phyloP scores from a whole-genome alignment of 2,888 invertebrate species.

The Encarsia formosa region DNA sequence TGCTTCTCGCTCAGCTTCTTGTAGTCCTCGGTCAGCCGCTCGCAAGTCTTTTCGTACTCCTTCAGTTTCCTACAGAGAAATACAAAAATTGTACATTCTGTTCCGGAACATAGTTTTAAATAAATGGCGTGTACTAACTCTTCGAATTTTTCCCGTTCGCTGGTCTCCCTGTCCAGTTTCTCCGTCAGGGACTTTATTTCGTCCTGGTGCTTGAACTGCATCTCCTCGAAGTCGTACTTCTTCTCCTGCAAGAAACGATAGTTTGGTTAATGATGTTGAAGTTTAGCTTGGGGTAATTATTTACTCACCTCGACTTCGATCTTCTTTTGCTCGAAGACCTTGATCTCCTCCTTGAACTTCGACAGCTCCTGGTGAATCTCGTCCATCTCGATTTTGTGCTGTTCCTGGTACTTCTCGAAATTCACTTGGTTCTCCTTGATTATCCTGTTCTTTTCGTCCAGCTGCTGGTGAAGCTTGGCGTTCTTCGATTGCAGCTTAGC shows the following conservation, averaged over 20 bases:
- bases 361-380: constrained; percentile 16
- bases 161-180: constrained; percentile 31
- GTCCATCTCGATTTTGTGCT: constrained; percentile 30
- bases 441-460: constrained; percentile 22
- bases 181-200: constrained; percentile 26
- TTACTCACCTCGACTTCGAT: constrained; percentile 10
- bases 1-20: constrained; percentile 57
- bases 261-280: neutral
- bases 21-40: constrained; percentile 53
- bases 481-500: constrained; percentile 37
- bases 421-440: constrained; percentile 13
- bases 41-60: constrained; percentile 37
- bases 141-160: constrained; percentile 31
- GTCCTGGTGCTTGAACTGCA: constrained; percentile 26
- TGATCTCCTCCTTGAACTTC: constrained; percentile 11
- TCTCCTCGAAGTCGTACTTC: constrained; percentile 27
- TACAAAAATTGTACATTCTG: neutral
- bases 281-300: neutral
- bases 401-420: constrained; percentile 27
- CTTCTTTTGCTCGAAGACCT: constrained; percentile 9
- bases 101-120: too few species aligned
- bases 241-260: constrained; percentile 19
- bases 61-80: constrained; percentile 34
- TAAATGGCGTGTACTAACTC: constrained; percentile 35
- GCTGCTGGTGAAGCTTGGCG: constrained; percentile 34